Percentiles rank a stretch among this genome's conserved stretches.
Conservation (phyloP, 1,140 invertebrate genomes). For the Prorops nasuta region DNA sequence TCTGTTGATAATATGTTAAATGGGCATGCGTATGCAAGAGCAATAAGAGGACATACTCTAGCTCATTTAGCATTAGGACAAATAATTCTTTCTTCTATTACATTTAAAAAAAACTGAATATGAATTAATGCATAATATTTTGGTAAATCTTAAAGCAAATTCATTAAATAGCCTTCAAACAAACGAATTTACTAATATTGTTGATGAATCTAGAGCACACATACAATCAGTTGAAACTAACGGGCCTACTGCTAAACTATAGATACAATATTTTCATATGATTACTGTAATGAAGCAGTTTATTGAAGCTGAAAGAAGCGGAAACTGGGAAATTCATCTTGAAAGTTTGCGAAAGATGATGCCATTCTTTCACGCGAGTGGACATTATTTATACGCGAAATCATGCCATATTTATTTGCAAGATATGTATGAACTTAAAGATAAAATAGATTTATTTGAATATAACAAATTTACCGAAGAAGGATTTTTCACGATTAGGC, state of each 20-base stretch:
- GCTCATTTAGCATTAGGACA: neutral
- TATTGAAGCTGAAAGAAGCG: neutral
- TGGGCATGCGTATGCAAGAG: neutral
- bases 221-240: neutral
- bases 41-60: neutral
- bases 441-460: neutral
- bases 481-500: neutral
- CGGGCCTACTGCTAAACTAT: slow-evolving; percentile 36
- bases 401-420: neutral
- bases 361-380: neutral
- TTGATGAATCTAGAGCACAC: neutral
- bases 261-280: slow-evolving; percentile 11
- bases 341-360: neutral
- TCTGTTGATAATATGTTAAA: neutral
- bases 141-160: neutral
- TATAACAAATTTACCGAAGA: slow-evolving; percentile 1
- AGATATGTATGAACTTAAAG: neutral
- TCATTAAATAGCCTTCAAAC: neutral
- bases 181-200: neutral
- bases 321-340: neutral
- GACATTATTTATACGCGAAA: neutral
- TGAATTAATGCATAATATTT: neutral
- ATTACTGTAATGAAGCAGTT: neutral
- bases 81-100: neutral
- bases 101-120: neutral